Conservation (phyloP, 2,888 invertebrate species). For the Stomorhina lunata region DNA sequence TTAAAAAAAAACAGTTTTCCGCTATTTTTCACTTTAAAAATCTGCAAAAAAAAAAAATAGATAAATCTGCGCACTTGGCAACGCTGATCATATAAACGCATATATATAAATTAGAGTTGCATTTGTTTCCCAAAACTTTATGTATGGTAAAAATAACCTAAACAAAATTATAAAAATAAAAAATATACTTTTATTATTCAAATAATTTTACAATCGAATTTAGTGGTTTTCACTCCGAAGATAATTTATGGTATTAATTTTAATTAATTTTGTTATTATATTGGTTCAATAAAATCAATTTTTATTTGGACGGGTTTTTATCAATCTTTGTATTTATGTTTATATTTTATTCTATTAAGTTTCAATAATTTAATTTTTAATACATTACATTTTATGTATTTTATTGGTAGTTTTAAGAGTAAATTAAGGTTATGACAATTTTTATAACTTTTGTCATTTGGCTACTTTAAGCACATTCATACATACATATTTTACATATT, state of each 20-base stretch:
- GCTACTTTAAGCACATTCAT: neutral
- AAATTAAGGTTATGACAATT: slow-evolving; percentile 29
- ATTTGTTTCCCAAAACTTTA: too few species aligned
- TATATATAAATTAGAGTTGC: slow-evolving; percentile 69
- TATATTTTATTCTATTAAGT: slow-evolving; percentile 35
- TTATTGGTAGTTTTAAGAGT: slow-evolving; percentile 17
- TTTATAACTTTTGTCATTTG: neutral
- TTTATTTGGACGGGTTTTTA: slow-evolving; percentile 76
- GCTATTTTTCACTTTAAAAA: too few species aligned
- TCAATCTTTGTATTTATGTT: slow-evolving; percentile 73
- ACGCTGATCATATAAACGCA: slow-evolving; percentile 48
- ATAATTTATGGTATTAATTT: slow-evolving; percentile 16
- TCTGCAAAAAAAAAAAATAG: too few species aligned
- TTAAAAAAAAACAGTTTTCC: too few species aligned
- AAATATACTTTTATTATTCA: neutral
- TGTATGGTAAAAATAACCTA: too few species aligned
- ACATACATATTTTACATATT: too few species aligned
- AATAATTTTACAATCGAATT: neutral
- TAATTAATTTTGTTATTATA: slow-evolving; percentile 48
- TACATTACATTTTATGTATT: slow-evolving; percentile 14
- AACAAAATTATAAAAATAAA: too few species aligned
- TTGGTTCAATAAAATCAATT: slow-evolving; percentile 70
- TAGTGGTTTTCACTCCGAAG: neutral
- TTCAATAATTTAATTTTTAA: slow-evolving; percentile 49
- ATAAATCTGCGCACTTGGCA: too few species aligned